A percentile compares a stretch with the other conserved stretches of the same genome.
Conservation (phyloP, 1,140 invertebrate genomes). For the Pseudomyrmex flavicornis region DNA sequence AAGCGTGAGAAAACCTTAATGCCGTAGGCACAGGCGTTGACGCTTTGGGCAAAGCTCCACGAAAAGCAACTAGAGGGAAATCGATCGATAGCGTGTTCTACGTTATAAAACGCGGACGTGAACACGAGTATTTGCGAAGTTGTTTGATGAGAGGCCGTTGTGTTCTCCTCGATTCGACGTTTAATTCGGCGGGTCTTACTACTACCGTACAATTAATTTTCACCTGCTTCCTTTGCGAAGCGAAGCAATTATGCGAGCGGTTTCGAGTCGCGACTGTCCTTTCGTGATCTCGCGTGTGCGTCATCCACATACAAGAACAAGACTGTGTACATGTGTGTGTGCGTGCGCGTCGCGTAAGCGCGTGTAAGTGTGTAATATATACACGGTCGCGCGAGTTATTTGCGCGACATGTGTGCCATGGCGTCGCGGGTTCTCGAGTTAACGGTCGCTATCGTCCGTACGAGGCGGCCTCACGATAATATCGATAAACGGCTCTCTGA, state of each 20-base stretch:
- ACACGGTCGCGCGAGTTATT: slow-evolving; percentile 40
- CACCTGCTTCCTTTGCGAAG: slow-evolving; percentile 77
- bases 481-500: slow-evolving; percentile 48
- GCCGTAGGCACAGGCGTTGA: too few relatives aligned
- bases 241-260: slow-evolving; percentile 67
- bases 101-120: slow-evolving; percentile 65
- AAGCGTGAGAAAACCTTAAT: slow-evolving; percentile 24
- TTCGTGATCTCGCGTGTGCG: background rate
- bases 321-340: slow-evolving; percentile 6
- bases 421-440: slow-evolving; percentile 56
- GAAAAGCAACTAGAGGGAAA: slow-evolving; percentile 67
- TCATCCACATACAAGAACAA: slow-evolving; percentile 3
- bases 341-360: slow-evolving; percentile 1
- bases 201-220: slow-evolving; percentile 80
- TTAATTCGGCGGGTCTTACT: slow-evolving; percentile 60
- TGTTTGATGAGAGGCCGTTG: slow-evolving; percentile 54
- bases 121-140: slow-evolving; percentile 1
- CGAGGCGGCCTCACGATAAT: slow-evolving; percentile 35
- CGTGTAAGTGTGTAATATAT: background rate
- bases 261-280: slow-evolving; percentile 6
- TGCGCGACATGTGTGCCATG: slow-evolving; percentile 50
- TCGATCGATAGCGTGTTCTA: slow-evolving; percentile 81
- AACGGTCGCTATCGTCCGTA: slow-evolving; percentile 69
- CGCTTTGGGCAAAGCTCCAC: background rate
- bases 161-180: slow-evolving; percentile 50